Base-by-base conservation (phyloP, 1,140 invertebrate genomes). In the Trichoplusia ni region DNA sequence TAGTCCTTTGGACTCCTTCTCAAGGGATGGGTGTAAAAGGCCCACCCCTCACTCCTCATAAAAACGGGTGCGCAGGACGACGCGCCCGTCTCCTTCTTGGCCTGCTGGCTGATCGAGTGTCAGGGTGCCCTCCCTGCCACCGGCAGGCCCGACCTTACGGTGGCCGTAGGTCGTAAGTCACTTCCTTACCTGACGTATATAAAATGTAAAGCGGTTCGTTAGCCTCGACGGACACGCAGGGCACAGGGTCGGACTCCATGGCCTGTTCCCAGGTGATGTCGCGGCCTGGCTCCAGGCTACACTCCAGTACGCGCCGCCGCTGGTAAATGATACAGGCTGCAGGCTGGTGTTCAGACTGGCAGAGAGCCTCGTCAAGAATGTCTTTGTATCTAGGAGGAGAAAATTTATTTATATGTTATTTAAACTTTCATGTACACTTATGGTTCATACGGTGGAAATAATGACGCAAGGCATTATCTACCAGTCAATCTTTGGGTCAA, bases 201-300 rank as follows among this genome's bases (percentile, higher is more conserved):
- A 99, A 90, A 62, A 99, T 95, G 75, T 99, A 99, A 2, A 98
- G 86, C 0, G 97, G 96, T 71, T 98, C 95, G 74, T 96, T 97
- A 6, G 97, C 95, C 71, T 96, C 94, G 0, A 98, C 94, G 0
- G 97, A 93, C 2, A 98, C 95, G 79, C 96, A 97, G 1, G 96
- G 94, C 65, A 95, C 94, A 8, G 94, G 94, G 1, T 93, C 91
- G 0, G 93, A 90, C 25, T 89, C 86, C 9, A 98, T 65, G 1
- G 95, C 93, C 16, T 96, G 93, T 0, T 95, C 92, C 96, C 96
- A 98, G 37, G 94, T 92, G 5, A 95, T 89, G 81, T 98, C 97
- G 23, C 92, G 84, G 1, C 91, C 92, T 0, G 89, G 81, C 35
- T 93, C 92, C 38, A 97, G 76, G 0, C 91, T 79, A 4, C 94